phyloP scores from a whole-genome alignment of 2,113 vertebrate genomes.

The Pterocles gutturalis region DNA sequence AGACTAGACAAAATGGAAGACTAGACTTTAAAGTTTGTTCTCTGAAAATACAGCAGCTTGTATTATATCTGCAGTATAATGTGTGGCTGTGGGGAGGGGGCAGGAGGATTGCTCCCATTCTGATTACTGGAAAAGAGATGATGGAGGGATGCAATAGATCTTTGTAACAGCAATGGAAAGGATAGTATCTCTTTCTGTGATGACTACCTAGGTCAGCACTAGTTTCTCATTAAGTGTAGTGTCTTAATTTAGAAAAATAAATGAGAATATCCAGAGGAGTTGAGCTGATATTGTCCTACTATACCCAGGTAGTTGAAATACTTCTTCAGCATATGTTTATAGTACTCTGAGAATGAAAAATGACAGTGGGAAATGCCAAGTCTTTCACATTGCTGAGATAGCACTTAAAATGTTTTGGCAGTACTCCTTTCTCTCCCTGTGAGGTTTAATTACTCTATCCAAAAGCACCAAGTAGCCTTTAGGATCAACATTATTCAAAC shows the following conservation, averaged over 20 bases:
- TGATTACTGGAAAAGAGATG: not conserved
- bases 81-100: not conserved
- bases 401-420: conserved; percentile 14
- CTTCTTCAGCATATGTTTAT: not conserved
- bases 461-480: not conserved
- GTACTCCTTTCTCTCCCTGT: not conserved
- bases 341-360: not conserved
- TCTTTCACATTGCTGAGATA: not conserved
- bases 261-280: not conserved
- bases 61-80: not conserved
- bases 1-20: not conserved
- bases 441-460: not conserved
- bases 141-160: not conserved
- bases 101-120: not conserved
- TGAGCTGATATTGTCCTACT: not conserved
- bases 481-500: not conserved
- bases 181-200: not conserved
- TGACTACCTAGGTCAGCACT: not conserved
- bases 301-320: not conserved
- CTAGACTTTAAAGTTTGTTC: not conserved
- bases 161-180: not conserved
- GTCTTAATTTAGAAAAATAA: not conserved
- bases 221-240: not conserved
- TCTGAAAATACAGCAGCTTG: not conserved
- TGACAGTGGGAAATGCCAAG: conserved; percentile 1